Percentiles rank a stretch among this genome's conserved stretches.
phyloP scores from a whole-genome alignment of 1,140 invertebrate species.

The Fragariocoptes setiger region DNA sequence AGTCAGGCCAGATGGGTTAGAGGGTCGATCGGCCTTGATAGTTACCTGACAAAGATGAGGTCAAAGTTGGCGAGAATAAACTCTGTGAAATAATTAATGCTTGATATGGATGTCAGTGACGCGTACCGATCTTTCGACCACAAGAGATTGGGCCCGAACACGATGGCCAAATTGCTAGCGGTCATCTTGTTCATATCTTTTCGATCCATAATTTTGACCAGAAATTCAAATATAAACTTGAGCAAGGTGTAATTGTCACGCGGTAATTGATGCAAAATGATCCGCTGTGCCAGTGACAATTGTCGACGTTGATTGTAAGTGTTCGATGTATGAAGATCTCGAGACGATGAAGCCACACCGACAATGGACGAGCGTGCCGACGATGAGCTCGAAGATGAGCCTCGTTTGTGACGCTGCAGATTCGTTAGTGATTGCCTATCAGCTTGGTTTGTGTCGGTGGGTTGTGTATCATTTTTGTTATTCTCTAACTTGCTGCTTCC shows the following conservation, averaged over 20 bases:
- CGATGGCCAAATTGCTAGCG: constrained; percentile 60
- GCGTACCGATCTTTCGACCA: constrained; percentile 48
- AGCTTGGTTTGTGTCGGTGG: no score
- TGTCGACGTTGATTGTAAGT: constrained; percentile 14
- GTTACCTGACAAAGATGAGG: constrained; percentile 10
- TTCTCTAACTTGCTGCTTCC: not conserved
- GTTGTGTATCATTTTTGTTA: no score
- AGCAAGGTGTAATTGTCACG: constrained; percentile 69
- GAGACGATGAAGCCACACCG: constrained; percentile 24
- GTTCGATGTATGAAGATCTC: constrained; percentile 18
- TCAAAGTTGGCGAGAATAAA: constrained; percentile 29
- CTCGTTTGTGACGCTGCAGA: not conserved
- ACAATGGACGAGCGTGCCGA: constrained; percentile 1
- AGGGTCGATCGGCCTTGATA: no score
- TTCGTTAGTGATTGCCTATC: not conserved
- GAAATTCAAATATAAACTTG: constrained; percentile 69
- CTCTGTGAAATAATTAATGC: constrained; percentile 72
- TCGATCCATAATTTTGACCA: constrained; percentile 38
- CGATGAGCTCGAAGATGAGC: not conserved
- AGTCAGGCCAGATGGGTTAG: no score
- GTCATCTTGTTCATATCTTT: constrained; percentile 83
- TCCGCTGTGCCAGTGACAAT: constrained; percentile 43
- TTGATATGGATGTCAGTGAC: constrained; percentile 52
- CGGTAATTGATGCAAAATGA: constrained; percentile 62
- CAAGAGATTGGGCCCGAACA: constrained; percentile 65